Evolutionary conservation across 2,113 vertebrate species (phyloP).

Genomic region (Halcyon senegalensis): DNA sequence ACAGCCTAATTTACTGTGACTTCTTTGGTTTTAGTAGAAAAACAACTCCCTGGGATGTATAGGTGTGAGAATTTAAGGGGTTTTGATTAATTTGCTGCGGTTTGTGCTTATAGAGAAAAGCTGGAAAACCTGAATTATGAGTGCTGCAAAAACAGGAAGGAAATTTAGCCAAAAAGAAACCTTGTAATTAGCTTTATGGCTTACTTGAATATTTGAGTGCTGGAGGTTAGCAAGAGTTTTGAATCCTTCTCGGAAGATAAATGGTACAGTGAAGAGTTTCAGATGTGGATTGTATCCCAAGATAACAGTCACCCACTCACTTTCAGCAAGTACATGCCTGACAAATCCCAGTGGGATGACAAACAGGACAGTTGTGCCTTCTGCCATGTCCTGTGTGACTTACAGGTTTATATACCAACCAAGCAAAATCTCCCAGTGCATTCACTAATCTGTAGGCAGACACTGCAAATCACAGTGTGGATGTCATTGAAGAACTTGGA

Average conservation of each 20-base stretch:
- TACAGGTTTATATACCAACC: neutral
- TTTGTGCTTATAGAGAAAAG: neutral
- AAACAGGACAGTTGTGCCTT: neutral
- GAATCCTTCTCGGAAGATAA: neutral
- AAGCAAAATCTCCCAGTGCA: neutral
- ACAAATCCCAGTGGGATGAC: neutral
- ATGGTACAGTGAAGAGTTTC: neutral
- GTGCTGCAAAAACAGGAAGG: neutral
- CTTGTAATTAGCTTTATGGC: neutral
- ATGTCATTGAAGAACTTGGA: conserved; percentile 35
- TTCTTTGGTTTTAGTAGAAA: neutral
- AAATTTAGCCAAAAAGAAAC: neutral
- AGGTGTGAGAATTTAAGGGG: neutral
- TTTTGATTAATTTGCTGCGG: neutral
- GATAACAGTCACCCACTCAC: neutral
- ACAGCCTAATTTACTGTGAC: neutral
- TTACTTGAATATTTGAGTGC: neutral
- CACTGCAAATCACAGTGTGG: conserved; percentile 20
- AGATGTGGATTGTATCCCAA: neutral
- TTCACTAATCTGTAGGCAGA: neutral
- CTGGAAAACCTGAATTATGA: neutral
- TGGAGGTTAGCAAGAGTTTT: neutral
- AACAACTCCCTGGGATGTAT: neutral
- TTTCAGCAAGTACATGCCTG: neutral
- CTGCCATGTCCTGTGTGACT: neutral